Conservation (phyloP, 2,113 vertebrate species). For the Melierax canorus region DNA sequence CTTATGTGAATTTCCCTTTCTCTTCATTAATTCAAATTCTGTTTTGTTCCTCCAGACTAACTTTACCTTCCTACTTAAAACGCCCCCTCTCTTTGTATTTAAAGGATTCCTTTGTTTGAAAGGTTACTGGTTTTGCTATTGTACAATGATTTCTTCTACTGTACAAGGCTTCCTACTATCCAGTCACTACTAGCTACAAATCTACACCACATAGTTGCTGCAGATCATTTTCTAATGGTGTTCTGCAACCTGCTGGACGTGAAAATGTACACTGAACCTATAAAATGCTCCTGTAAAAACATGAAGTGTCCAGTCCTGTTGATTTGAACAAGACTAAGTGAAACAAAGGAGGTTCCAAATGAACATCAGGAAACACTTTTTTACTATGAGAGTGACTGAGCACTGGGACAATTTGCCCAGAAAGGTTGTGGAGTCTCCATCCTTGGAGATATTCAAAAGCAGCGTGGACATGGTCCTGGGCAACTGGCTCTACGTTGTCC, state of each 20-base stretch:
- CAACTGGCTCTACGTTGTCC: neutral
- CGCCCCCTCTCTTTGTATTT: neutral
- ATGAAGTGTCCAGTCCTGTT: neutral
- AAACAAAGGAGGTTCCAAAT: neutral
- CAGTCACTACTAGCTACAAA: neutral
- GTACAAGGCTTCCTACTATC: neutral
- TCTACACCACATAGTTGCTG: neutral
- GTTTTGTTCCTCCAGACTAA: neutral
- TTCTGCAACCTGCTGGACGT: neutral
- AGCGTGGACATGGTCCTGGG: neutral
- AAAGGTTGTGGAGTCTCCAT: neutral
- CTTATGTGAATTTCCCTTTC: neutral
- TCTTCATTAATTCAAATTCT: neutral
- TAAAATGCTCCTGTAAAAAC: neutral
- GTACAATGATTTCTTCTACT: neutral
- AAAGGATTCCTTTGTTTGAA: neutral
- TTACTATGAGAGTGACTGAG: neutral
- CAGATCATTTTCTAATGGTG: neutral
- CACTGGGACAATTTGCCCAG: neutral
- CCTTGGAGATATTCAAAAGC: neutral
- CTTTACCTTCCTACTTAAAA: neutral
- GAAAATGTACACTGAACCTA: neutral
- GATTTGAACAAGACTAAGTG: neutral
- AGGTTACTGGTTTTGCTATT: neutral
- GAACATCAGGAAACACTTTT: neutral